Base-by-base conservation (phyloP, 2,797 vertebrate genomes). In the Numenius phaeopus region DNA sequence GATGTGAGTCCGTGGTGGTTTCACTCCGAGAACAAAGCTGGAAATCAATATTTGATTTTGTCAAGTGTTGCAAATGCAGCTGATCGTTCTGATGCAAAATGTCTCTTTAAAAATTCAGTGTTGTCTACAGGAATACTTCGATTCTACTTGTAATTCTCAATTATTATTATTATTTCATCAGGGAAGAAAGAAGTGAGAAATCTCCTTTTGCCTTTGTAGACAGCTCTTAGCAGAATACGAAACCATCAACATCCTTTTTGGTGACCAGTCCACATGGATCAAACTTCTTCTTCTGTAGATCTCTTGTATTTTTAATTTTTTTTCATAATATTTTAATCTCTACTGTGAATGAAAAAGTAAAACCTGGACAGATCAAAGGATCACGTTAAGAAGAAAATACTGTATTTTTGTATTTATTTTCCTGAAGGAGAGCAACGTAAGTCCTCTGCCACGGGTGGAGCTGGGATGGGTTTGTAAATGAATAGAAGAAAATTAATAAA, bases 391-490 rank as follows among this genome's bases (percentile, higher is more conserved):
- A 65, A 3, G n/a, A 64, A 92, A 90, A 87, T 20, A 13, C 1
- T 10, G 0, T 47, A 42, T 42, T 47, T 96, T 70, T 64, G 1
- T 29, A 24, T 83, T 58, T 62, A 30, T 77, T 50, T 84, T 76
- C 58, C 34, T 44, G 20, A 22, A 18, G 23, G 23, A 21, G 9
- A 17, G 50, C 19, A 83, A 46, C 0, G 0, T 17, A 23, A 47
- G 9, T 67, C 23, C 54, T 88, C 66, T 76, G 50, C n/a, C 47
- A 27, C 39, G 66, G 47, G 5, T 70, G 40, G 34, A 73, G 50
- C 58, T 66, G 47, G 46, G 20, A 23, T 44, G 55, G 58, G 4
- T 89, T 79, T 84, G 26, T 66, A 78, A 90, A 78, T 17, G 22
- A 58, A 52, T 11, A 64, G 66, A 65, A 62, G 57, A 91, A 69